A percentile compares a stretch with the other conserved stretches of the same genome.
These are phyloP conservation scores for Eumacrocentrus americanus DNA, from an alignment of 2,888 invertebrate species.

Conservation along the genomic window DNA sequence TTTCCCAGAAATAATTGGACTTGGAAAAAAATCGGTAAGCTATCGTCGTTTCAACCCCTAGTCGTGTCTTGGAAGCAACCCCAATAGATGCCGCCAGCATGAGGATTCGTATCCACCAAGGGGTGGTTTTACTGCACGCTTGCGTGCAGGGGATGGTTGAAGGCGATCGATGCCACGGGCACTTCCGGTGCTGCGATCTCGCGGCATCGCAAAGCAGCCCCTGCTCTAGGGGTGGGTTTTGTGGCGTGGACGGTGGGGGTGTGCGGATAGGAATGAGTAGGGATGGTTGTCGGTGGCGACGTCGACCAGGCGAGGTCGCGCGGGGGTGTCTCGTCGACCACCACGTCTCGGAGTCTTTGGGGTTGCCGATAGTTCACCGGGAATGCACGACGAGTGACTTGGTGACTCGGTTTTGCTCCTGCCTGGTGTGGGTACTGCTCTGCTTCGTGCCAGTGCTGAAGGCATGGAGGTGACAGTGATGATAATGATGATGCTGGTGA, in stretches of 20 bases:
- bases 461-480: neutral
- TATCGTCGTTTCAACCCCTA: neutral
- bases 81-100: conserved; percentile 33
- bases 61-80: neutral
- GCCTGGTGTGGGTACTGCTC: no score
- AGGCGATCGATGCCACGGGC: conserved; percentile 48
- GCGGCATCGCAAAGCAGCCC: conserved; percentile 39
- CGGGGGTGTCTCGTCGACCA: conserved; percentile 36
- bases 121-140: conserved; percentile 27
- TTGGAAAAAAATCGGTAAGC: conserved; percentile 11
- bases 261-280: conserved; percentile 38
- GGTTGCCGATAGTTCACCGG: conserved; percentile 43
- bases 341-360: conserved; percentile 32
- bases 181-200: conserved; percentile 52
- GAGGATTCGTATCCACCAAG: conserved; percentile 20
- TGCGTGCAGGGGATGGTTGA: conserved; percentile 31
- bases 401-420: neutral
- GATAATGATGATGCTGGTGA: neutral
- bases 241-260: conserved; percentile 37
- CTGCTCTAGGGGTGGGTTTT: conserved; percentile 29
- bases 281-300: conserved; percentile 34
- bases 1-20: neutral
- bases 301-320: conserved; percentile 25
- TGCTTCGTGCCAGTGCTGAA: neutral
- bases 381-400: conserved; percentile 26